Conservation (phyloP, 92 coral and sea anemone species). For the Phymanthus crucifer region DNA sequence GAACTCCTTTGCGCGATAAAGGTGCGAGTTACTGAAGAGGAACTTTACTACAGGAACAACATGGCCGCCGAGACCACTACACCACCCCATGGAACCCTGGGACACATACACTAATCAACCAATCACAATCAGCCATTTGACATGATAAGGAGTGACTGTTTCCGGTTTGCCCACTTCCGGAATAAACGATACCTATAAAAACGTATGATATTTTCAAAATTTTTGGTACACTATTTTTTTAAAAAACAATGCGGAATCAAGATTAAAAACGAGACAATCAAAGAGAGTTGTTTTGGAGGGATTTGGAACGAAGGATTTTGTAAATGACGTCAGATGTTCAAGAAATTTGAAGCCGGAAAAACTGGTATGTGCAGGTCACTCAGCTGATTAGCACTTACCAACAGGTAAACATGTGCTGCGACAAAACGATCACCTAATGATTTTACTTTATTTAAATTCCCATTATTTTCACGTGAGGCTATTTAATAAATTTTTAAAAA, state of each 20-base stretch:
- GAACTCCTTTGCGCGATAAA: conserved; percentile 17
- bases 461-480: too few species aligned
- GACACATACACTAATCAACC: conserved; percentile 41
- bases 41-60: conserved; percentile 75
- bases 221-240: neutral
- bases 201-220: neutral
- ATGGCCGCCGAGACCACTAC: conserved; percentile 82
- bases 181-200: neutral
- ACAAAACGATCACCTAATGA: neutral
- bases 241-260: neutral
- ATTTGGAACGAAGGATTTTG: neutral
- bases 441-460: neutral
- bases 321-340: neutral
- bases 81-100: conserved; percentile 73
- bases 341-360: neutral
- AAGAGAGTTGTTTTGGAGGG: neutral
- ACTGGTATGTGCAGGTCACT: neutral
- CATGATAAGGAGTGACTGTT: neutral
- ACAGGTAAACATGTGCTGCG: neutral
- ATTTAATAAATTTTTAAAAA: too few species aligned
- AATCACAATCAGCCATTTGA: conserved; percentile 32
- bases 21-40: neutral
- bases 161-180: conserved; percentile 20
- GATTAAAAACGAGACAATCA: neutral
- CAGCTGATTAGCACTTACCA: neutral